Evolutionary conservation across 2,797 vertebrate species (phyloP).

Genomic region (Falco columbarius): DNA sequence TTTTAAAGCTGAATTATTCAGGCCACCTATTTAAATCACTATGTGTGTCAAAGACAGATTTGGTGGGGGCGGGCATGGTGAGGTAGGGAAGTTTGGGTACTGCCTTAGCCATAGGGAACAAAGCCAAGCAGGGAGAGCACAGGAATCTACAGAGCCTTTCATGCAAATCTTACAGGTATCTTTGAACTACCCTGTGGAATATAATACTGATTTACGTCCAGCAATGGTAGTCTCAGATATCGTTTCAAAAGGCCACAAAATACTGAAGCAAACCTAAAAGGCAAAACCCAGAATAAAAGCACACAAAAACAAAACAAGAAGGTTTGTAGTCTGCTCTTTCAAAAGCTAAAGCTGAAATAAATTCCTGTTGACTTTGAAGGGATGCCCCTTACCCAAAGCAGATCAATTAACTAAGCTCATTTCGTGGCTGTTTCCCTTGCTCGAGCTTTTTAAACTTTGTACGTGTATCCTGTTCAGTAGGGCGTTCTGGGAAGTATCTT

Average conservation of each 20-base stretch:
- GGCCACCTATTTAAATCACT: conserved; percentile 3
- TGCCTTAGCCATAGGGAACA: not conserved
- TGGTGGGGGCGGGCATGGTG: not conserved
- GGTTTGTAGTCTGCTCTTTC: not conserved
- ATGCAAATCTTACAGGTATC: not conserved
- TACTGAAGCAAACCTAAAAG: not conserved
- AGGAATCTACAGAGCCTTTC: not conserved
- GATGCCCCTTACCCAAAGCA: not conserved
- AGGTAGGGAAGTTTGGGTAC: not conserved
- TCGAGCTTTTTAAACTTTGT: not conserved
- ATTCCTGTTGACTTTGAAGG: not conserved
- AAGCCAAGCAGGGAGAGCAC: not conserved
- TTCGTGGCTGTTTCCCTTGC: not conserved
- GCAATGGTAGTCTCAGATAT: not conserved
- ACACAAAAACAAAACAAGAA: not conserved
- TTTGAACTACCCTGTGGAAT: not conserved
- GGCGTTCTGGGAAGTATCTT: not conserved
- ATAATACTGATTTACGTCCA: not conserved
- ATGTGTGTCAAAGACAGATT: not conserved
- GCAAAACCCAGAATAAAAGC: not conserved
- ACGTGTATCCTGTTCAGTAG: not conserved
- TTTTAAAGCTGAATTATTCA: conserved; percentile 50
- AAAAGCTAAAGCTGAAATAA: not conserved
- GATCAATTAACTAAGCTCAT: not conserved
- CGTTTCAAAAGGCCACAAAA: not conserved